phyloP scores from a whole-genome alignment of 2,113 vertebrate genomes.

The Antennarius striatus region DNA sequence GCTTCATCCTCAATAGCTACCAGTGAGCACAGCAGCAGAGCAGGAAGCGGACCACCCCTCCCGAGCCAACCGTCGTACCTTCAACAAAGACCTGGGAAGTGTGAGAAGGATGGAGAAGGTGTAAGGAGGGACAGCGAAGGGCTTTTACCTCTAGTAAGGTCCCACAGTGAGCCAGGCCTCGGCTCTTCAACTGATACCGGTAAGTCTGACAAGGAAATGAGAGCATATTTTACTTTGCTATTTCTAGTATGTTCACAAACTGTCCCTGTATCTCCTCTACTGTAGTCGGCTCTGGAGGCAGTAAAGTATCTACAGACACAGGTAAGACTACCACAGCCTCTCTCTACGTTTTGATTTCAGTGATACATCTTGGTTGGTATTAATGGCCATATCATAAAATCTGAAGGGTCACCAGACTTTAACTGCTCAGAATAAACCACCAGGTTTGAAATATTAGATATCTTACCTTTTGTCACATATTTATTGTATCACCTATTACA shows the following conservation, averaged over 20 bases:
- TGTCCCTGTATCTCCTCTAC: slow-evolving; percentile 14
- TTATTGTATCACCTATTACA: neutral
- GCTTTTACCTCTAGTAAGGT: slow-evolving; percentile 76
- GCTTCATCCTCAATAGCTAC: slow-evolving; percentile 19
- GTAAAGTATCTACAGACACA: slow-evolving; percentile 87
- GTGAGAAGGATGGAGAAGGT: slow-evolving; percentile 59
- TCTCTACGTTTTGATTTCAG: neutral
- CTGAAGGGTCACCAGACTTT: neutral
- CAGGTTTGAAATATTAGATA: neutral
- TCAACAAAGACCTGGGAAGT: slow-evolving; percentile 75
- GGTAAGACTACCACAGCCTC: slow-evolving; percentile 68
- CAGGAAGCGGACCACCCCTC: neutral
- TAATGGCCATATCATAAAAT: neutral
- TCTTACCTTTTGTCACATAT: neutral
- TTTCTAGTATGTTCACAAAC: neutral
- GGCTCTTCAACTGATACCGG: slow-evolving; percentile 76
- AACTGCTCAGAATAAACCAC: neutral
- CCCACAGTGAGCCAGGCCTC: slow-evolving; percentile 92
- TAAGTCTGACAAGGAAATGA: slow-evolving; percentile 41
- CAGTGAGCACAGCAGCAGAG: slow-evolving; percentile 32
- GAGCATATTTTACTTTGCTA: neutral
- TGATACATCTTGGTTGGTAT: neutral
- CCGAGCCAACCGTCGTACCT: slow-evolving; percentile 55
- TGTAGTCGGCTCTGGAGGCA: slow-evolving; percentile 82
- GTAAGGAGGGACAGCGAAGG: slow-evolving; percentile 56